These are phyloP conservation scores for Torymus auratus DNA, from an alignment of 2,888 invertebrate genomes.

Conservation along the genomic window DNA sequence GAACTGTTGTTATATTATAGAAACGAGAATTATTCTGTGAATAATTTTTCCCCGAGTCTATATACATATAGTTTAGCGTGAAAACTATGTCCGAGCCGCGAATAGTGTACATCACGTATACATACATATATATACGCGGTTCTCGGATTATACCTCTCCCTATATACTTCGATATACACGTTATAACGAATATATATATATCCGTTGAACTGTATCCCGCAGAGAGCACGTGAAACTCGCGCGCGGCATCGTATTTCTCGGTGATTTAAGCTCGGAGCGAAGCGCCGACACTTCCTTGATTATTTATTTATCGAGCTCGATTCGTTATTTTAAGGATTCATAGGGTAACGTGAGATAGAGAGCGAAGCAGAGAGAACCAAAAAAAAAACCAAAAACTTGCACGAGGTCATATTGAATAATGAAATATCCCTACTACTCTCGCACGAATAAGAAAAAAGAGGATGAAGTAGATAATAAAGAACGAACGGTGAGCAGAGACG, in stretches of 20 bases:
- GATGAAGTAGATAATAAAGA: too few relatives aligned
- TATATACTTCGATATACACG: neutral
- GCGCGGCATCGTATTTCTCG: too few relatives aligned
- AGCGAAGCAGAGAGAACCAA: too few relatives aligned
- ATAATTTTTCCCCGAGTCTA: constrained; percentile 37
- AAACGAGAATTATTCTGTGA: constrained; percentile 47
- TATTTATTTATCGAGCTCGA: constrained; percentile 55
- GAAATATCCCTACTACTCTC: too few relatives aligned
- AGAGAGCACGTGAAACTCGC: too few relatives aligned
- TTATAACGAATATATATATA: constrained; percentile 13
- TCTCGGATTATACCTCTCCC: neutral
- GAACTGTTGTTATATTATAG: constrained; percentile 6
- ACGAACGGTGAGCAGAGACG: too few relatives aligned
- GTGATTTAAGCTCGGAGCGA: neutral
- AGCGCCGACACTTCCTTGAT: constrained; percentile 44
- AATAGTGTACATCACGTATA: too few relatives aligned
- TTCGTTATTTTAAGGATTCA: constrained; percentile 33
- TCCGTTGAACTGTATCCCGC: neutral
- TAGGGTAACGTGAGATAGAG: constrained; percentile 36
- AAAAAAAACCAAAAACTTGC: too few relatives aligned
- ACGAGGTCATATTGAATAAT: too few relatives aligned
- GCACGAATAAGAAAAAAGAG: too few relatives aligned
- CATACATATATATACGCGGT: constrained; percentile 50
- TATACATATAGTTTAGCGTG: constrained; percentile 6
- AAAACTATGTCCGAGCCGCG: constrained; percentile 24